Evolutionary conservation across 2,888 invertebrate genomes (phyloP).

Genomic region (Anthoptus insignis): DNA sequence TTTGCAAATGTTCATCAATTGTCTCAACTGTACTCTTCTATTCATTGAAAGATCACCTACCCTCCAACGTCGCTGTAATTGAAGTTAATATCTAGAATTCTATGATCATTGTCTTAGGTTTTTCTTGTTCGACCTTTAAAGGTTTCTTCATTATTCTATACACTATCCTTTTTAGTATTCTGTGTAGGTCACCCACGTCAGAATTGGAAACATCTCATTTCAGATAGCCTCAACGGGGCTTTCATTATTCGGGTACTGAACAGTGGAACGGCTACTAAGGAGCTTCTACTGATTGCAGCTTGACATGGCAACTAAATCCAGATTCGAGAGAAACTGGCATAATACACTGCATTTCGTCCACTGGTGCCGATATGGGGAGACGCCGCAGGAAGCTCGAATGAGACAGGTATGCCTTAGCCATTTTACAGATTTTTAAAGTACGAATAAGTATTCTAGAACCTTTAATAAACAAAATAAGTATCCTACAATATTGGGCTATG

Average conservation of each 20-base stretch:
- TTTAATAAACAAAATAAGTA: slow-evolving; percentile 17
- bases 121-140: slow-evolving; percentile 44
- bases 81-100: slow-evolving; percentile 10
- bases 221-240: slow-evolving; percentile 82
- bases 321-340: slow-evolving; percentile 89
- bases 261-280: slow-evolving; percentile 82
- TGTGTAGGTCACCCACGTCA: slow-evolving; percentile 67
- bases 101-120: neutral
- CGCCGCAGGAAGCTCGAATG: slow-evolving; percentile 89
- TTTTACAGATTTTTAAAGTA: slow-evolving; percentile 34
- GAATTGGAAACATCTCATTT: slow-evolving; percentile 86
- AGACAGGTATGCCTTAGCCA: slow-evolving; percentile 86
- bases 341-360: slow-evolving; percentile 90
- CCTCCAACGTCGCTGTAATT: slow-evolving; percentile 8
- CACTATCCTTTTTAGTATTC: slow-evolving; percentile 37
- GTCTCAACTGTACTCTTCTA: slow-evolving; percentile 16
- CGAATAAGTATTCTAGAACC: slow-evolving; percentile 58
- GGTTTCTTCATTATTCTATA: slow-evolving; percentile 42
- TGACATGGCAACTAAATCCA: slow-evolving; percentile 85
- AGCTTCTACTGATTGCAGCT: slow-evolving; percentile 87
- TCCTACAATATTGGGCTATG: neutral
- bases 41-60: slow-evolving; percentile 16
- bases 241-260: slow-evolving; percentile 78
- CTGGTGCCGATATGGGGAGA: slow-evolving; percentile 91
- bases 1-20: slow-evolving; percentile 21